Base-by-base conservation (phyloP, 2,113 vertebrate genomes). In the Grantiella picta region DNA sequence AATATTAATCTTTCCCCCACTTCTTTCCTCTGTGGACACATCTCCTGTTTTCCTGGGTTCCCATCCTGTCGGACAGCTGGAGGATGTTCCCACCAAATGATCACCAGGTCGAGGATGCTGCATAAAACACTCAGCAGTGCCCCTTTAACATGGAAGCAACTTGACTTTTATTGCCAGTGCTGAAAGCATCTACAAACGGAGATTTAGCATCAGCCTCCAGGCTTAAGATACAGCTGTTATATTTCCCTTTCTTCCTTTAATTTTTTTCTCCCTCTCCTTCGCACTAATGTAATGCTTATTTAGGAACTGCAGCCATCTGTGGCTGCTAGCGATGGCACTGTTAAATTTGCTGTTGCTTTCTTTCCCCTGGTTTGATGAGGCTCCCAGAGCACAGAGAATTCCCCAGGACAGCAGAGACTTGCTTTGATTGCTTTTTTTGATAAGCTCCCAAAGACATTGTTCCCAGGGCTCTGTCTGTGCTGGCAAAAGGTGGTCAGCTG, bases 211-310 rank as follows among this genome's bases (percentile, higher is more conserved):
- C 94, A 72, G 77, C 68, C 95, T 94, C 78, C 76, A 71, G 87
- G 95, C 95, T 96, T 93, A 88, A 96, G 91, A 79, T 93, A 85
- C 94, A 97, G 96, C 94, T 95, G 96, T 96, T 96, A 73, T 94
- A 92, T 94, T 90, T 96, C 88, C 77, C 89, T 96, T 97, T 97
- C 77, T 89, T 49, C 76, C 65, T 95, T 97, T 96, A 86, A 49
- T 82, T 91, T 87, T 59, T 54, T 79, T 86, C 27, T 31, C 84
- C 82, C 27, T 92, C 96, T 95, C 90, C 93, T 77, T 96, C 76
- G 89, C 93, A 92, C 94, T 97, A 98, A 98, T 97, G 97, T 95
- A 97, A 98, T 98, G 97, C 97, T 97, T 97, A 97, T 97, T 98
- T 98, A 97, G 97, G 97, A 96, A 70, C 94, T 54, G 78, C 92